Percentiles rank a stretch among this genome's conserved stretches.
phyloP scores from a whole-genome alignment of 1,140 invertebrate species.

The Pectinophora gossypiella region DNA sequence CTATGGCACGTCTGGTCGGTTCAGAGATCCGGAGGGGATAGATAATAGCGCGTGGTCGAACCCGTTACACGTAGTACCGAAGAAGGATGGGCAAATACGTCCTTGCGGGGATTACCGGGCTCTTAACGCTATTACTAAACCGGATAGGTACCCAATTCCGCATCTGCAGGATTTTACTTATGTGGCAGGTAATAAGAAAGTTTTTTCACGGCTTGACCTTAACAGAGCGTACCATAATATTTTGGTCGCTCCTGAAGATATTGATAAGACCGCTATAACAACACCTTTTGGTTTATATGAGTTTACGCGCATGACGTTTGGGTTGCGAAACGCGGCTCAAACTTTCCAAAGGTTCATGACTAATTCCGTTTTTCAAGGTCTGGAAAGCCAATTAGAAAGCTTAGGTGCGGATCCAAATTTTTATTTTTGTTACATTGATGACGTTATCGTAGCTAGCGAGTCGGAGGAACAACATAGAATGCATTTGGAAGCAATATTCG shows the following conservation, averaged over 20 bases:
- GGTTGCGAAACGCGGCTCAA: constrained; percentile 11
- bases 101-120: too few relatives aligned
- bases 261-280: constrained; percentile 5
- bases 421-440: not conserved
- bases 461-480: not conserved
- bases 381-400: too few relatives aligned
- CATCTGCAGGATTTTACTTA: constrained; percentile 22
- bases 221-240: constrained; percentile 54
- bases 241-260: constrained; percentile 31
- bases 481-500: not conserved
- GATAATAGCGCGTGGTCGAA: too few relatives aligned
- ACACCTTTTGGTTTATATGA: not conserved
- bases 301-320: not conserved
- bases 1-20: not conserved
- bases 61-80: too few relatives aligned
- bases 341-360: not conserved
- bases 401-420: too few relatives aligned
- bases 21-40: not conserved
- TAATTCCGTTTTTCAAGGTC: not conserved
- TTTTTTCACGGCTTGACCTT: constrained; percentile 1
- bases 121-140: too few relatives aligned
- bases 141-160: too few relatives aligned
- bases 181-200: not conserved
- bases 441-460: not conserved
- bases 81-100: too few relatives aligned